Evolutionary conservation across 2,888 invertebrate genomes (phyloP), one percentile per base, ranked within the genome.

Genomic region (Cataglyphis cursor): DNA sequence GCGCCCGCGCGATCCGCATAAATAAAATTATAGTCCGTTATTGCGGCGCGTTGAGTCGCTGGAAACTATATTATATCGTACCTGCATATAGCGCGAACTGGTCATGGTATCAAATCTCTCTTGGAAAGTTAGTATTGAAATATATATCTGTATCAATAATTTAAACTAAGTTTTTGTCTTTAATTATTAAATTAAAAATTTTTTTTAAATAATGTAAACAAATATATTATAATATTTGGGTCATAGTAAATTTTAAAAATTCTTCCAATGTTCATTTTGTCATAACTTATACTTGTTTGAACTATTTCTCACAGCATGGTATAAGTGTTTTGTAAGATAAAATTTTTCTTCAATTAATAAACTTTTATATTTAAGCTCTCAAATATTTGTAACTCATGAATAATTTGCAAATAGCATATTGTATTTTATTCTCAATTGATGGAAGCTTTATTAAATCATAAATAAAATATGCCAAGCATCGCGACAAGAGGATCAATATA

Each of bases 21-120:
- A 80, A 80, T 80, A 80, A 80, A 80, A 70, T 78, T 78, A 70
- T 59, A 54, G 54, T 70, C 44, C 44, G 78, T 80, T 70, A 70
- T 70, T 80, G 72, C 44, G 72, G 31, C 78, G 72, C 59, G 72
- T 59, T 59, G 72, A 80, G 72, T n/a, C 44, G 72, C 54, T 35
- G 59, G 18, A 24, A 70, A 61, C 24, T 35, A 44, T 31, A 31
- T 59, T 38, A 44, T 70, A 57, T 41, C 28, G 35, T 35, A 64
- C 57, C 10, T 15, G 21, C 9, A 21, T 54, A 65, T 64, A 41
- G 12, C 54, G 15, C 57, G 21, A 44, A n/a, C 12, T 24, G 21
- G 44, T 12, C 31, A n/a, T 3, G 24, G 12, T 48, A 44, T 59
- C 10, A n/a, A 68, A 70, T 54, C 54, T 59, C 21, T 66, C n/a